Base-by-base conservation (phyloP, 2,888 invertebrate genomes). In the Hipparchia sbordonii region DNA sequence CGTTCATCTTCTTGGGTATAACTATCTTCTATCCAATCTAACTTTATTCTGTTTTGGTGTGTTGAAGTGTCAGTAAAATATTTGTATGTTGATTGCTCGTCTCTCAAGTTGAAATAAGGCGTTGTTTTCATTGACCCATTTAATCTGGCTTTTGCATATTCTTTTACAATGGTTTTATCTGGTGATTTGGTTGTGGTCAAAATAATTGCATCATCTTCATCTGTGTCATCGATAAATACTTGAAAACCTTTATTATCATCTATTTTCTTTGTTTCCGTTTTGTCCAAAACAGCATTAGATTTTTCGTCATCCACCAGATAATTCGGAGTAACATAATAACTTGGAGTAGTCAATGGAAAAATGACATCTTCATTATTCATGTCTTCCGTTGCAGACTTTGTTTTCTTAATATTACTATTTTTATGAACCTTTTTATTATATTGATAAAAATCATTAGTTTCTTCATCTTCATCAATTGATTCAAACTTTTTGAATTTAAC, bases 141-240 rank as follows among this genome's bases (percentile, higher is more conserved):
- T 61, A 8, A 46, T 13, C 23, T 9, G 6, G 23, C 2, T 46
- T 9, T 63, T 52, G 60, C 57, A 54, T 56, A 56, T 46, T 69
- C 63, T 33, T 10, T 4, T n/a, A 61, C 66, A 10, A 23, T 8
- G 23, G 13, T 56, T 13, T 52, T 39, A 59, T 54, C 23, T 12
- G 46, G 60, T 39, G 23, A 4, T 73, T 57, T 71, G 33, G 61
- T 71, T 8, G 62, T 70, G 23, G 71, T 67, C 51, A 65, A 70
- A 33, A 68, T 1, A 6, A 70, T 65, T 13, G 23, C 33, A 10
- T 70, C 74, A 10, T 82, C 77, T 46, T 80, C 81, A 1, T 81
- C 80, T 8, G 78, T 72, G 10, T 86, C 83, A 54, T 79, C 82
- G 61, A 71, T 67, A 65, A 77, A 80, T 45, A 82, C 67, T 76